Percentiles rank a stretch among this genome's conserved stretches.
Conservation (phyloP, 2,113 vertebrate species). For the Hirundichthys speculiger region DNA sequence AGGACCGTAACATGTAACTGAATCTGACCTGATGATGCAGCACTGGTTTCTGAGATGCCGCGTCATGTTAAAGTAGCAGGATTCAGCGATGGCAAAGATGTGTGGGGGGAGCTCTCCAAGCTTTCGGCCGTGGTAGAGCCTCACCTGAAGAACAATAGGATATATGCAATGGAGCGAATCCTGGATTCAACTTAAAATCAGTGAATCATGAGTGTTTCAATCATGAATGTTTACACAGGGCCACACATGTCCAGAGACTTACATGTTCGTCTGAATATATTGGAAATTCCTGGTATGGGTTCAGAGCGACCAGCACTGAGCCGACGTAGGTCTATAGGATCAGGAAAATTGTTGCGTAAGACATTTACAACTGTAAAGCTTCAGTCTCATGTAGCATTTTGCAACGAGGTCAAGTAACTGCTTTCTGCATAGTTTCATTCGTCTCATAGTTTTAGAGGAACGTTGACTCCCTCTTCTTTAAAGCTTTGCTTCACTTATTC, state of each 20-base stretch:
- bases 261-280: constrained; percentile 88
- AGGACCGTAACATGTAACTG: fast-evolving
- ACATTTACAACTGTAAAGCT: not conserved
- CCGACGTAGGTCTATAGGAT: constrained; percentile 88
- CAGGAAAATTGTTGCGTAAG: not conserved
- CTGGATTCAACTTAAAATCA: not conserved
- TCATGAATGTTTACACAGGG: constrained; percentile 30
- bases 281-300: constrained; percentile 90
- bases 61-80: constrained; percentile 89
- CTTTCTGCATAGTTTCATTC: too few species aligned
- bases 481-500: too few species aligned
- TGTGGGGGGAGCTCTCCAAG: constrained; percentile 91
- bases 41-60: constrained; percentile 87
- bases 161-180: not conserved
- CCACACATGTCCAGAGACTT: constrained; percentile 18
- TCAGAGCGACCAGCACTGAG: constrained; percentile 92
- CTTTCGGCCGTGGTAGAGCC: constrained; percentile 81
- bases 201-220: not conserved
- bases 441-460: too few species aligned
- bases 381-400: too few species aligned
- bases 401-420: too few species aligned
- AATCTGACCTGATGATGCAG: constrained; percentile 91
- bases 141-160: constrained; percentile 63
- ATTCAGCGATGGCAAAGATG: constrained; percentile 90
- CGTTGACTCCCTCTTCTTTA: too few species aligned